These are phyloP conservation scores for Pherbina coryleti DNA, from an alignment of 2,888 invertebrate species.

Conservation along the genomic window DNA sequence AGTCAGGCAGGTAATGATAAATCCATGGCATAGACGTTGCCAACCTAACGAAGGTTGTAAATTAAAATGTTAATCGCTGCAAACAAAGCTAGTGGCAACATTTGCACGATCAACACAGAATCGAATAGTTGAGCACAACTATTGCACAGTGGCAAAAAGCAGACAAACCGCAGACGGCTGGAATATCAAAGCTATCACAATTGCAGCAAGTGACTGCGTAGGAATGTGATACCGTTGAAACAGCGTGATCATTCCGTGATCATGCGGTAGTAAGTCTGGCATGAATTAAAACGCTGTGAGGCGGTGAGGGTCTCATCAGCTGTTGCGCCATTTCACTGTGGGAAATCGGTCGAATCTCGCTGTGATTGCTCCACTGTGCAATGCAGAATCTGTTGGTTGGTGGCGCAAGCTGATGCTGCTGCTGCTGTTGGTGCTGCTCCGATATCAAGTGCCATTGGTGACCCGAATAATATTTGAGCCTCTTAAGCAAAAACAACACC, in stretches of 20 bases:
- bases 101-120: background rate
- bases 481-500: constrained; percentile 26
- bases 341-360: background rate
- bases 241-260: background rate
- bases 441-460: constrained; percentile 16
- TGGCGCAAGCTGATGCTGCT: background rate
- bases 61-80: constrained; percentile 9
- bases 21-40: background rate
- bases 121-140: background rate
- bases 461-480: constrained; percentile 1
- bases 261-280: background rate
- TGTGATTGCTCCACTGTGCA: constrained; percentile 1
- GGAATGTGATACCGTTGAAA: background rate
- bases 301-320: background rate
- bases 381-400: background rate
- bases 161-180: background rate
- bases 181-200: background rate
- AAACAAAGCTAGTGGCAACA: background rate
- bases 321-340: background rate
- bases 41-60: background rate
- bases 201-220: background rate
- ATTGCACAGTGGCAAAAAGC: background rate
- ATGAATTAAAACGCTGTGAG: background rate
- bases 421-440: background rate
- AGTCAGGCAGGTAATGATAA: background rate